Base-by-base conservation (phyloP, 2,797 vertebrate genomes). In the Percopsis omiscomaycus region DNA sequence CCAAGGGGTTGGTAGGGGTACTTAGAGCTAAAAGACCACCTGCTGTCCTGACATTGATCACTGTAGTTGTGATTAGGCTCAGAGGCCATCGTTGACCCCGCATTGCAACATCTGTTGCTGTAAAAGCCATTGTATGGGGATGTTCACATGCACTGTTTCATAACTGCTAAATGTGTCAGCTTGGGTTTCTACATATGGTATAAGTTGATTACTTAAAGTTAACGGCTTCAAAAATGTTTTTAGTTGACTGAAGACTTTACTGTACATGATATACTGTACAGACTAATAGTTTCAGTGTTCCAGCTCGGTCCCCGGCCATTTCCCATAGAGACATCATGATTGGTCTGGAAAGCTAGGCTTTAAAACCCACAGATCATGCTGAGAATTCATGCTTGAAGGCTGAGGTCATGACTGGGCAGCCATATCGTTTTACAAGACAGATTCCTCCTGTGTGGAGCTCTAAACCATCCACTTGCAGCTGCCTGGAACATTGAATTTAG, bases 361-460 rank as follows among this genome's bases (percentile, higher is more conserved):
- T 88, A 80, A 85, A 89, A 84, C 62, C 76, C 70, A 61, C 62
- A 58, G 67, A 86, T 82, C 82, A 73, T 42, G 75, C 82, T 62
- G 69, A 83, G 82, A 61, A 80, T 78, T 89, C 89, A 89, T 92
- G 78, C 84, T 90, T 88, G 59, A 62, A 80, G 75, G 74, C 85
- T 93, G 90, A 92, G 89, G 89, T 93, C 89, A 92, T 79, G 71
- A 82, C 84, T 91, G 81, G 80, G 77, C 81, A 79, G 84, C 74
- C 63, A 52, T 84, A 88, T 92, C 86, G 0, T 78, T 89, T 92
- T 92, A 91, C 89, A 80, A 78, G 78, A 83, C 78, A 64, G 78
- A 83, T 83, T 90, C 82, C 77, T 89, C 72, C 76, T 85, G 81
- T 81, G 80, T 78, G 45, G 56, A 67, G 62, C 79, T 82, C 61